These are phyloP conservation scores for Eumerus sabulonum DNA, from an alignment of 2,888 invertebrate genomes.

Conservation along the genomic window DNA sequence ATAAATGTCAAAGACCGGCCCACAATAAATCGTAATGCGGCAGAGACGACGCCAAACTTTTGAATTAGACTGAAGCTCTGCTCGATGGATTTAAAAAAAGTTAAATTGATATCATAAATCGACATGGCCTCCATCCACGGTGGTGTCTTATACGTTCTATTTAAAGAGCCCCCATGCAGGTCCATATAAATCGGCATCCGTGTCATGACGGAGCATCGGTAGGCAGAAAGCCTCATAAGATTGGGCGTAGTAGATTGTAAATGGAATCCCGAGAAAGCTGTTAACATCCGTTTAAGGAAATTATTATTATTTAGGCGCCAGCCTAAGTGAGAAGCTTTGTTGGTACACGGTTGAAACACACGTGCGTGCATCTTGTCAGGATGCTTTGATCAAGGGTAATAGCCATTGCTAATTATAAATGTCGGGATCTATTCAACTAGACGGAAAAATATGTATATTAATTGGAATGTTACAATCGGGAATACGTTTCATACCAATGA, in stretches of 20 bases:
- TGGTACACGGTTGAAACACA: constrained; percentile 4
- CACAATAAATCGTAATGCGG: constrained; percentile 43
- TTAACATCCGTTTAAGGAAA: constrained; percentile 1
- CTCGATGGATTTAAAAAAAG: neutral
- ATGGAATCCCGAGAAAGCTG: constrained; percentile 2
- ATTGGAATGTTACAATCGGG: no score
- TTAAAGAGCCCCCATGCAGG: neutral
- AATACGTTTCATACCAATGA: no score
- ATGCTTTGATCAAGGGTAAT: no score
- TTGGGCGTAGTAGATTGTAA: neutral
- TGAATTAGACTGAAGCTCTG: constrained; percentile 26
- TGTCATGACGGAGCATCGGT: neutral
- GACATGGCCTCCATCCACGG: constrained; percentile 15
- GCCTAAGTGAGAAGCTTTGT: constrained; percentile 19
- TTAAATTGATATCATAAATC: constrained; percentile 19
- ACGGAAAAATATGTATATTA: no score
- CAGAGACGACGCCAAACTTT: constrained; percentile 35
- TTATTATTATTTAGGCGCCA: constrained; percentile 9
- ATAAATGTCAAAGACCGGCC: constrained; percentile 36
- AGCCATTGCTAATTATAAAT: no score
- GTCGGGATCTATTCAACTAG: no score
- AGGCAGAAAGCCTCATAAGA: neutral
- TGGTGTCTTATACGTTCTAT: neutral
- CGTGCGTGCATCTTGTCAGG: no score
- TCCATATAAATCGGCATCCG: neutral